Base-by-base conservation (phyloP, 2,888 invertebrate genomes). In the Nycteola revayana region DNA sequence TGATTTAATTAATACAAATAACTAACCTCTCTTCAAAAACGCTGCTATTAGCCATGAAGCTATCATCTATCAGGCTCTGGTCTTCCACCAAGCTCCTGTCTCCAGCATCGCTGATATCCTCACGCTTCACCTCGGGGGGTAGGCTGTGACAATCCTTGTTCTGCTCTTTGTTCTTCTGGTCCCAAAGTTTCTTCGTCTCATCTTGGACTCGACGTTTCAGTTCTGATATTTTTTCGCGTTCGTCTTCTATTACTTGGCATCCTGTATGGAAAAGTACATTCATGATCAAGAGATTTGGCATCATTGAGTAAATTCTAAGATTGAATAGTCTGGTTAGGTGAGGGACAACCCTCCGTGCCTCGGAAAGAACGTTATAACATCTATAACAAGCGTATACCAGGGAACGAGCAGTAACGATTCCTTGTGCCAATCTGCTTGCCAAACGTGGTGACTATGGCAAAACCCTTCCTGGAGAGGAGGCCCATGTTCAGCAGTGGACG, bases 171-270 rank as follows among this genome's bases (percentile, higher is more conserved):
- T 58, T 66, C 32, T 79, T 76, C 41, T 83, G 81, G 55, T 96
- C 95, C 95, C 97, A 98, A 53, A 96, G 93, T 9, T 94, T 94
- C 49, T 95, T 93, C 1, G 96, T 97, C 78, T 97, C 97, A 70
- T 96, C 94, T 64, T 97, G 96, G 0, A 95, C 96, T 27, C 95
- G 90, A 52, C 95, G 92, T 66, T 97, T 96, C 34, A 97, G 79
- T 63, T 96, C 96, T 41, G 93, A 92, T 53, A 97, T 95, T 60
- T 97, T 93, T 55, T 96, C 93, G 22, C 96, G 90, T 77, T 97
- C 97, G 69, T 97, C 95, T 69, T 97, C 96, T 62, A 97, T 96
- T 45, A 97, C 95, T 90, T 95, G 94, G 58, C 95, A 95, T 42
- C 97, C 97, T 97, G 68, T 10, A 25, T 23, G 22, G 9, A 17